Base-by-base conservation (phyloP, 2,797 vertebrate genomes). In the Acipenser ruthenus region DNA sequence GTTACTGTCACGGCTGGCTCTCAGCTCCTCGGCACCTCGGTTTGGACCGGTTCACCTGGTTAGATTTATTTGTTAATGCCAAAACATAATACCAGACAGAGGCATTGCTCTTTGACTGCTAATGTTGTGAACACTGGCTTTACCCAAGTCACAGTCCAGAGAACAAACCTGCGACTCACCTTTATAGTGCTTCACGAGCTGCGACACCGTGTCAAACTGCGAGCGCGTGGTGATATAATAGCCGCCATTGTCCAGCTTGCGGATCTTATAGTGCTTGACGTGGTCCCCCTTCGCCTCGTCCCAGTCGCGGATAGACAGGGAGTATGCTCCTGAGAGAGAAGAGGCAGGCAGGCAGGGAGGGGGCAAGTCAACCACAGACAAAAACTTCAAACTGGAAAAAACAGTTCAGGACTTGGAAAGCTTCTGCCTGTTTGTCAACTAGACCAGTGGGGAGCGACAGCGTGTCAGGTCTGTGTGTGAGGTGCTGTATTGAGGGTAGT, bases 181-280 rank as follows among this genome's bases (percentile, higher is more conserved):
- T 77, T 83, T 89, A 71, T 99, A 98, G 80, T 98, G 95, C 78
- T 86, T 85, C 9, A 99, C 95, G 77, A 99, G 87, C 76, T 98
- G 76, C 73, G 84, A 93, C 68, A 99, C 88, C 0, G 91, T 93
- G 68, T 89, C 86, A 1, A 99, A 99, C 87, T 99, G 96, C 13
- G 92, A 92, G 0, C 96, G 83, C 0, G 96, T 97, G 75, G 96
- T 98, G 88, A 99, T 98, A 81, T 99, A 99, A 83, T 93, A 99
- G 49, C 96, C 96, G 0, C 96, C 96, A 0, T 81, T 95, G 78
- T 99, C 96, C 79, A 99, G 83, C 68, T 99, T 99, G 50, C 96
- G 92, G 75, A 99, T 95, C 83, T 99, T 99, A 81, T 99, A 99
- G 86, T 99, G 96, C 80, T 99, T 99, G 67, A 98, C 89, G 0